Evolutionary conservation across 2,113 vertebrate genomes (phyloP).

Genomic region (Stegostoma tigrinum): DNA sequence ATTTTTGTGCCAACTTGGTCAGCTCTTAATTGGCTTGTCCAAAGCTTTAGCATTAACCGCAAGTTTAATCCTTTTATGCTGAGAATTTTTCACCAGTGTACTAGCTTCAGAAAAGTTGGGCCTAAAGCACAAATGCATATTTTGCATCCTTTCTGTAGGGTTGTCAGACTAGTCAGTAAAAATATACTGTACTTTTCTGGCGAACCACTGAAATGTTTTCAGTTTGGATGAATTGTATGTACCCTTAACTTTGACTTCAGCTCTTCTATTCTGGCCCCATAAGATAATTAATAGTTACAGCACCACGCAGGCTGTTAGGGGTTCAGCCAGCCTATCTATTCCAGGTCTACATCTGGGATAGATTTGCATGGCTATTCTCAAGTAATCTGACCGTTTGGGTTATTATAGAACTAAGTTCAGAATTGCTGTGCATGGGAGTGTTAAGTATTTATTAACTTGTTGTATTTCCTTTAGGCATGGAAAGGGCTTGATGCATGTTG

Average conservation of each 20-base stretch:
- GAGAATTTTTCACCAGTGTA: not conserved
- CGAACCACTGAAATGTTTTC: not conserved
- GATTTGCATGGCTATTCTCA: not conserved
- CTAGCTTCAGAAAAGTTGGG: not conserved
- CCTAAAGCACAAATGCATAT: not conserved
- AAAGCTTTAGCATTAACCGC: not conserved
- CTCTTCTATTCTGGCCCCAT: not conserved
- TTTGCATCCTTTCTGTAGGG: not conserved
- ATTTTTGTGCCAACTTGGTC: conserved; percentile 22
- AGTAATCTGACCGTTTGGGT: not conserved
- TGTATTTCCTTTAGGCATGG: conserved; percentile 35
- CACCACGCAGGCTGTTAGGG: conserved; percentile 12
- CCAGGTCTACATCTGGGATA: not conserved
- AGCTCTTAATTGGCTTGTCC: conserved; percentile 1
- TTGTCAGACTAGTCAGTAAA: not conserved
- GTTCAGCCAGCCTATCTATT: not conserved
- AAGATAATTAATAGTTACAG: not conserved
- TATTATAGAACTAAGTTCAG: not conserved
- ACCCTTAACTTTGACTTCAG: not conserved
- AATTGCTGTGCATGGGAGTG: not conserved
- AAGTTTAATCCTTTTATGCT: not conserved
- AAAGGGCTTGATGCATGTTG: conserved; percentile 25
- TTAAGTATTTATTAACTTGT: not conserved
- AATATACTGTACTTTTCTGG: conserved; percentile 9
- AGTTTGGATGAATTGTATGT: not conserved